Evolutionary conservation across 2,888 invertebrate genomes (phyloP).

Genomic region (Cheilosia impressa): DNA sequence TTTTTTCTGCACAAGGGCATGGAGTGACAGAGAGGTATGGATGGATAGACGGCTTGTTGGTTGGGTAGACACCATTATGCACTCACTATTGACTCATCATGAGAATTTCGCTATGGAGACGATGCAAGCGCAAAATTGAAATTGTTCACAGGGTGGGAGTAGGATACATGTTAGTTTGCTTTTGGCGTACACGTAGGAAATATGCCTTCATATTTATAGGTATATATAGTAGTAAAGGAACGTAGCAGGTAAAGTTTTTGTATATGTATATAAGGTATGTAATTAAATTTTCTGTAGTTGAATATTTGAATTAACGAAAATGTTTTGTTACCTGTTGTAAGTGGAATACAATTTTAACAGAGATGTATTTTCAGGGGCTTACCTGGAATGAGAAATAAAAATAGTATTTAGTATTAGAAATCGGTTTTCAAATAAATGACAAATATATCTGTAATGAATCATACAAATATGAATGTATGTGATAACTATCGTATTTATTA

Average conservation of each 20-base stretch:
- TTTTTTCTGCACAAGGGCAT: conserved; percentile 31
- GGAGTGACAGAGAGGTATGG: not conserved
- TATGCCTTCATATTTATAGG: not conserved
- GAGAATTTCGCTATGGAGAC: conserved; percentile 18
- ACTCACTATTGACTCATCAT: conserved; percentile 62
- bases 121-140: conserved; percentile 49
- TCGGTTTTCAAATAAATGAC: not conserved
- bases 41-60: conserved; percentile 17
- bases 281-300: conserved; percentile 29
- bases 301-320: conserved; percentile 5
- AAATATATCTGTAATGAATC: not conserved
- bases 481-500: not conserved
- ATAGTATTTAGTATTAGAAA: not conserved
- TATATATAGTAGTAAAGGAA: not conserved
- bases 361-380: not conserved
- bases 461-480: not conserved
- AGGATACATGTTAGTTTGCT: not conserved
- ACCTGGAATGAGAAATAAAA: conserved; percentile 49
- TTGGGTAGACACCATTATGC: conserved; percentile 40
- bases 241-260: not conserved
- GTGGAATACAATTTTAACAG: not conserved
- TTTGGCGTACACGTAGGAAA: not conserved
- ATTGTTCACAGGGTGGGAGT: not conserved
- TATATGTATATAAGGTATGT: not conserved
- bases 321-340: conserved; percentile 28